Evolutionary conservation across 2,888 invertebrate species (phyloP).

Genomic region (Gortyna flavago): DNA sequence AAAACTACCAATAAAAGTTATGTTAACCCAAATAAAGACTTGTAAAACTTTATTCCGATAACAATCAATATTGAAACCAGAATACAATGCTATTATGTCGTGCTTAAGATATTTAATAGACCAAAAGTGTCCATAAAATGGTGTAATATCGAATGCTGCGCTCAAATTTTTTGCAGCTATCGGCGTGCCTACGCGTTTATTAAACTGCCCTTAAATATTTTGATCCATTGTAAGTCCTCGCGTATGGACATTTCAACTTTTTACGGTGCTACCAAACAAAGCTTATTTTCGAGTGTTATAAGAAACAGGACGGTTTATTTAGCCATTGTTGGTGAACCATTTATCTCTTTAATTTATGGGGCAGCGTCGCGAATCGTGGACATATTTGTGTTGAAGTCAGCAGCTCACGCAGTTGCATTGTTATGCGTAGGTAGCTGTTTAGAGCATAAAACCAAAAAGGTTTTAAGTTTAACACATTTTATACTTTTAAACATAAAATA

Average conservation of each 20-base stretch:
- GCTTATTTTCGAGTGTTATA: slow-evolving; percentile 85
- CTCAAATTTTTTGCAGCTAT: slow-evolving; percentile 78
- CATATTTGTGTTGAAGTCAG: slow-evolving; percentile 82
- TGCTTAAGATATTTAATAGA: slow-evolving; percentile 73
- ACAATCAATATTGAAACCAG: slow-evolving; percentile 51
- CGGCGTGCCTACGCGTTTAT: slow-evolving; percentile 74
- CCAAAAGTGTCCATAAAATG: slow-evolving; percentile 78
- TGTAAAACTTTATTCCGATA: slow-evolving; percentile 69
- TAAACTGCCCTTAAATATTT: slow-evolving; percentile 82
- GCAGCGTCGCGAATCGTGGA: slow-evolving; percentile 85
- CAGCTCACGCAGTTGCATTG: slow-evolving; percentile 76
- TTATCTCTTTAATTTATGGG: slow-evolving; percentile 89
- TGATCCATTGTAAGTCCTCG: slow-evolving; percentile 79
- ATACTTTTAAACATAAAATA: slow-evolving; percentile 23
- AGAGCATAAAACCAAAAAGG: slow-evolving; percentile 41
- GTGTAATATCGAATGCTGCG: slow-evolving; percentile 69
- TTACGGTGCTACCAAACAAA: slow-evolving; percentile 82
- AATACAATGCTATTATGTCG: slow-evolving; percentile 66
- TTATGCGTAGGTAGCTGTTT: slow-evolving; percentile 67
- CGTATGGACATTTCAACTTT: slow-evolving; percentile 85
- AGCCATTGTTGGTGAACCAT: slow-evolving; percentile 88
- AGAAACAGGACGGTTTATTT: slow-evolving; percentile 86
- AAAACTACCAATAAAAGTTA: slow-evolving; percentile 61
- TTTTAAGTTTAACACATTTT: slow-evolving; percentile 29
- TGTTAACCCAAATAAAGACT: slow-evolving; percentile 73